These are phyloP conservation scores for Mastomys natalensis DNA, from an alignment of 2,113 vertebrate genomes.

Conservation along the genomic window DNA sequence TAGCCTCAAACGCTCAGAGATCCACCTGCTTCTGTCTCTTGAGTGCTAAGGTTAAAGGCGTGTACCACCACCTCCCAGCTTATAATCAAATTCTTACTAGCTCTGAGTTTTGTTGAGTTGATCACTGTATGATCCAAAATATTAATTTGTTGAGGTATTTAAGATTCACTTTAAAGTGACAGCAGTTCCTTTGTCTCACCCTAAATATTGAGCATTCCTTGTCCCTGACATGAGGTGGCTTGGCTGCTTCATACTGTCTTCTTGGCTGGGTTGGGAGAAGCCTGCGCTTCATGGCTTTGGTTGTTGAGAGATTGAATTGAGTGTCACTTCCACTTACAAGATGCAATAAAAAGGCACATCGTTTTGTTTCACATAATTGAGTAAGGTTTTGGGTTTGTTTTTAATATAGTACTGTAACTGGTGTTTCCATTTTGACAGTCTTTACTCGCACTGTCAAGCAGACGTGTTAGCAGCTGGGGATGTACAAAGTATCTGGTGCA, in stretches of 20 bases:
- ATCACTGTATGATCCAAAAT: conserved; percentile 10
- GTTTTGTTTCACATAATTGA: background rate
- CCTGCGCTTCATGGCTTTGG: background rate
- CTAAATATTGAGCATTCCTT: background rate
- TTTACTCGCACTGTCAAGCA: background rate
- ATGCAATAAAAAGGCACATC: background rate
- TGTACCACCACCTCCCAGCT: fast-evolving
- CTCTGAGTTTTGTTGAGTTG: conserved; percentile 7
- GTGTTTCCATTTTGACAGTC: background rate
- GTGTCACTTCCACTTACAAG: conserved; percentile 34
- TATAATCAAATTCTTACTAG: background rate
- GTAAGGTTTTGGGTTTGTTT: too few species aligned
- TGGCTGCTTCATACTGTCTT: background rate
- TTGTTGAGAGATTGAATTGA: background rate
- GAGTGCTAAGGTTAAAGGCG: background rate
- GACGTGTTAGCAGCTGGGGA: conserved; percentile 65
- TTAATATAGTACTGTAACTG: background rate
- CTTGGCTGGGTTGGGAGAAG: background rate
- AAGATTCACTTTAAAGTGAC: conserved; percentile 17
- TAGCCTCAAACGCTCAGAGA: too few species aligned
- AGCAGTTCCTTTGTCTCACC: background rate
- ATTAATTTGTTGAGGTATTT: background rate
- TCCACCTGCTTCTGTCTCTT: background rate
- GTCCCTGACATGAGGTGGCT: background rate
- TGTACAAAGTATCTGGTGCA: conserved; percentile 44